phyloP scores from a whole-genome alignment of 2,888 invertebrate species.

The Lapara coniferarum region DNA sequence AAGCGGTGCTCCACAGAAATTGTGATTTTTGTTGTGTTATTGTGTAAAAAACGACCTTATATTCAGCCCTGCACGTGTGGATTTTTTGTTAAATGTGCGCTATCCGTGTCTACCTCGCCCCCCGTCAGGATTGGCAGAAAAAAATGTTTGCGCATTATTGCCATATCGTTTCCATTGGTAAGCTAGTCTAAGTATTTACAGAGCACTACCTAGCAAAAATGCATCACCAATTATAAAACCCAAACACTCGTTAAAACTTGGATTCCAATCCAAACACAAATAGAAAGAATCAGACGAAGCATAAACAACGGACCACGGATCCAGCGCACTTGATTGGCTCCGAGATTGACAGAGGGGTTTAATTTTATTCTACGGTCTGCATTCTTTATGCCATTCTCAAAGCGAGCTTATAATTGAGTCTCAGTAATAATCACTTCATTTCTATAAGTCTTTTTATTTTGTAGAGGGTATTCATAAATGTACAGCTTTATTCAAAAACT shows the following conservation, averaged over 20 bases:
- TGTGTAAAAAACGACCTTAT: too few species aligned
- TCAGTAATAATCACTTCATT: not conserved
- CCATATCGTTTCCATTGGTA: too few species aligned
- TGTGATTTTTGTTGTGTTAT: too few species aligned
- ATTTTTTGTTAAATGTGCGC: too few species aligned
- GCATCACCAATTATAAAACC: not conserved
- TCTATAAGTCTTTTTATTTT: not conserved
- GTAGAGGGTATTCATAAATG: not conserved
- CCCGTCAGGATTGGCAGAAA: too few species aligned
- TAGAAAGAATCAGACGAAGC: not conserved
- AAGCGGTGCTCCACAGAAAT: too few species aligned
- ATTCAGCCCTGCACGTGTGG: too few species aligned
- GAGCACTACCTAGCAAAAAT: not conserved
- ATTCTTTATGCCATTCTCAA: conserved; percentile 11
- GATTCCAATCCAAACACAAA: not conserved
- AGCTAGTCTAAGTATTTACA: too few species aligned
- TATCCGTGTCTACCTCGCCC: too few species aligned
- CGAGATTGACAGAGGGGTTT: conserved; percentile 13
- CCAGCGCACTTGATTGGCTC: conserved; percentile 15
- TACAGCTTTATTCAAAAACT: not conserved
- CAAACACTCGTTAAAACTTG: not conserved
- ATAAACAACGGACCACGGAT: conserved; percentile 2
- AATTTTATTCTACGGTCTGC: conserved; percentile 14
- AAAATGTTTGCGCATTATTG: too few species aligned
- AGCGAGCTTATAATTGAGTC: not conserved